Evolutionary conservation across 2,888 invertebrate species (phyloP).

Genomic region (Eudemis profundana): DNA sequence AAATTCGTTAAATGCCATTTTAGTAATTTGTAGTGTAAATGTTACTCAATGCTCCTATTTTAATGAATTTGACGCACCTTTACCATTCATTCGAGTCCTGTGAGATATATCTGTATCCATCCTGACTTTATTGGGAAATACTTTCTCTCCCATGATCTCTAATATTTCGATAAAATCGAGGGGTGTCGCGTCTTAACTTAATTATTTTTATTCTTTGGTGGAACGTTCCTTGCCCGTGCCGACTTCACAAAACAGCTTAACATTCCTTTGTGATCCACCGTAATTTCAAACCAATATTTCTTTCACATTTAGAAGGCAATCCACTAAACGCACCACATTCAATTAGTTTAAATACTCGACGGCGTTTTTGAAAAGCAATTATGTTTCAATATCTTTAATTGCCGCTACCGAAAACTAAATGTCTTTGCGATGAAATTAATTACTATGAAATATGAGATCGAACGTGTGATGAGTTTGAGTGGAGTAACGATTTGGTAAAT

Average conservation of each 20-base stretch:
- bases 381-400: slow-evolving; percentile 45
- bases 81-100: no score
- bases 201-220: not conserved
- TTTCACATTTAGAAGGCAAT: slow-evolving; percentile 27
- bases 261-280: slow-evolving; percentile 40
- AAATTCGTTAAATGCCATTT: no score
- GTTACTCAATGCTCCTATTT: no score
- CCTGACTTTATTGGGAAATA: no score
- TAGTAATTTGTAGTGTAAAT: no score
- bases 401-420: slow-evolving; percentile 44
- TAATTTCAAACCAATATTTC: slow-evolving; percentile 35
- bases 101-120: no score
- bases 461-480: slow-evolving; percentile 31
- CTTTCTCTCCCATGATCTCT: no score
- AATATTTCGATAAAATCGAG: no score
- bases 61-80: no score
- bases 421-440: slow-evolving; percentile 42
- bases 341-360: slow-evolving; percentile 40
- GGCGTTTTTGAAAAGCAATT: slow-evolving; percentile 43
- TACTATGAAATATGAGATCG: slow-evolving; percentile 41
- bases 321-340: slow-evolving; percentile 38
- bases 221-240: slow-evolving; percentile 24
- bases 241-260: slow-evolving; percentile 15
- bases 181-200: not conserved
- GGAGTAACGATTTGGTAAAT: slow-evolving; percentile 35